These are phyloP conservation scores for Gallinago solitaria DNA, from an alignment of 2,797 vertebrate genomes.

Conservation along the genomic window DNA sequence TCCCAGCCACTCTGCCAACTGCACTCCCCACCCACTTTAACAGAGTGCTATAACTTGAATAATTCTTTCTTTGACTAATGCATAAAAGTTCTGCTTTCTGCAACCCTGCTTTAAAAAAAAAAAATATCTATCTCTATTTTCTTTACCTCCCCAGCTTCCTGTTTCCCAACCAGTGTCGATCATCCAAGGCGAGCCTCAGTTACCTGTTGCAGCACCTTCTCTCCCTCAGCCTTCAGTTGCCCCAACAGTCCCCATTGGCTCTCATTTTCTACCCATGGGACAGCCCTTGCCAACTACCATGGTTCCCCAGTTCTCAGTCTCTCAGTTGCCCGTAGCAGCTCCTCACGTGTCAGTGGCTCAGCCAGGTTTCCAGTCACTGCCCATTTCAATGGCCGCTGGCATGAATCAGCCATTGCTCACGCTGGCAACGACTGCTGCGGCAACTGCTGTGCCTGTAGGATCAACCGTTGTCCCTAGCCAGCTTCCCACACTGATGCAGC, in stretches of 20 bases:
- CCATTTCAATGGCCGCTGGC: constrained; percentile 79
- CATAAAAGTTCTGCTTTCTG: constrained; percentile 75
- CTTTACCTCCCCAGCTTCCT: constrained; percentile 85
- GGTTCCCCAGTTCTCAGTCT: constrained; percentile 76
- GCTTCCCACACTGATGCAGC: constrained; percentile 78
- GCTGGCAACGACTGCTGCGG: constrained; percentile 70
- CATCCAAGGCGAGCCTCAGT: constrained; percentile 80
- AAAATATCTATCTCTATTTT: constrained; percentile 75
- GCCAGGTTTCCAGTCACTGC: constrained; percentile 80
- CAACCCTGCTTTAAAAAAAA: constrained; percentile 74
- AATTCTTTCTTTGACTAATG: constrained; percentile 76
- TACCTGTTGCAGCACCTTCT: constrained; percentile 77
- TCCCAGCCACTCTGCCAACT: constrained; percentile 62
- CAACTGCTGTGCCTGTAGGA: constrained; percentile 67
- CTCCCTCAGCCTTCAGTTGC: constrained; percentile 77
- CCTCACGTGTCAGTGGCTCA: constrained; percentile 76
- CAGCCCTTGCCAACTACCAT: constrained; percentile 74
- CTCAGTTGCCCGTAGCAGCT: constrained; percentile 78
- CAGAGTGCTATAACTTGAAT: constrained; percentile 66
- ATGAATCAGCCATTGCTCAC: constrained; percentile 79
- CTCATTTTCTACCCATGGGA: constrained; percentile 79
- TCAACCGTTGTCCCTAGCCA: constrained; percentile 72
- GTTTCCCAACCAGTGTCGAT: constrained; percentile 80
- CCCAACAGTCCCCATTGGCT: constrained; percentile 74
- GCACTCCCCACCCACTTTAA: constrained; percentile 46